These are phyloP conservation scores for Orchesella cincta DNA, from an alignment of 1,140 invertebrate genomes.

Conservation along the genomic window DNA sequence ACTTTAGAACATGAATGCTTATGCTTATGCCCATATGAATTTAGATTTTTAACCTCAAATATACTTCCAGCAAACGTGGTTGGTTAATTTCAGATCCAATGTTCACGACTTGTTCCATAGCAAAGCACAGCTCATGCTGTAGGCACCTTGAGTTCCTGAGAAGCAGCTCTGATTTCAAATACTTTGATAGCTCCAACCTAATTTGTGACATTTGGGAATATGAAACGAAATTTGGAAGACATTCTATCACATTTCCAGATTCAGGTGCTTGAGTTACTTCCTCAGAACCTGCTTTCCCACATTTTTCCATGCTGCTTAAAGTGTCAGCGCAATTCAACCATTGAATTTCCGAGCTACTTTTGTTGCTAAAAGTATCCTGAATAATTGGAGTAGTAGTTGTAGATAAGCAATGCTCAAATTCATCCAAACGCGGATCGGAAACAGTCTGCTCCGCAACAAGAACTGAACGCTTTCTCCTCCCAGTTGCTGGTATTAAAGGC, in stretches of 20 bases:
- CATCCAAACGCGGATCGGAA: neutral
- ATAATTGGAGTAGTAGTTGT: neutral
- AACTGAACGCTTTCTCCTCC: slow-evolving; percentile 14
- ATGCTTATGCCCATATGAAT: neutral
- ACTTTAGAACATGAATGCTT: neutral
- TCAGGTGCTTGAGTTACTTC: neutral
- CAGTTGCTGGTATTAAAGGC: slow-evolving; percentile 28
- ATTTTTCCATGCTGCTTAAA: neutral
- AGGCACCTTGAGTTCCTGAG: slow-evolving; percentile 40
- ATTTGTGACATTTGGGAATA: neutral
- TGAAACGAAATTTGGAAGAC: neutral
- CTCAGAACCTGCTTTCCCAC: neutral
- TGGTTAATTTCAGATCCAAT: neutral
- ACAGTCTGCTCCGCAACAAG: too few species aligned
- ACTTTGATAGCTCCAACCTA: slow-evolving; percentile 36
- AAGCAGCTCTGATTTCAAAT: slow-evolving; percentile 26
- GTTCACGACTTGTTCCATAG: slow-evolving; percentile 30
- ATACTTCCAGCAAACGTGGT: neutral
- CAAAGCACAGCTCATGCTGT: slow-evolving; percentile 36
- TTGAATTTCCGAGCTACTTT: neutral
- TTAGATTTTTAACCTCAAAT: neutral
- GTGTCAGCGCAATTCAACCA: neutral
- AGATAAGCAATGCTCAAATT: neutral
- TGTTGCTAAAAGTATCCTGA: too few species aligned
- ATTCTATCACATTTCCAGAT: neutral